A percentile compares a stretch with the other conserved stretches of the same genome.
Conservation (phyloP, 1,140 invertebrate species). For the Drosophila nasuta region DNA sequence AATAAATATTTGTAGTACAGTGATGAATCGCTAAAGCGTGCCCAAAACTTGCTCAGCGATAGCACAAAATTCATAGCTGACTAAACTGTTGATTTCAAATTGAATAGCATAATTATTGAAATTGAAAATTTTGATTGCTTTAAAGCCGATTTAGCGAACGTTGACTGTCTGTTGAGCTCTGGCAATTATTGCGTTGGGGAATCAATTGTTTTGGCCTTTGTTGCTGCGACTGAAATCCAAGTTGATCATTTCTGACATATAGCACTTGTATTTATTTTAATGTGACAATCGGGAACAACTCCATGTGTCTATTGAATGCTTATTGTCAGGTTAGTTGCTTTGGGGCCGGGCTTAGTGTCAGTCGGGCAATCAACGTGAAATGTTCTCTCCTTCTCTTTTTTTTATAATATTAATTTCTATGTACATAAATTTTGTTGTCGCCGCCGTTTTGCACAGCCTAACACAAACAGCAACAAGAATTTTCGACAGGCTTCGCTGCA, state of each 20-base stretch:
- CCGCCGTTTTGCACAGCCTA: slow-evolving; percentile 36
- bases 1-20: slow-evolving; percentile 74
- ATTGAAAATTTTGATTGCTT: no score
- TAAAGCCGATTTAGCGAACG: neutral
- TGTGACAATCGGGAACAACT: slow-evolving; percentile 29
- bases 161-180: neutral
- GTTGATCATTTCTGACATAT: slow-evolving; percentile 38
- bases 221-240: slow-evolving; percentile 27
- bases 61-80: no score
- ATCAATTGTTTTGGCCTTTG: slow-evolving; percentile 32
- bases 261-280: slow-evolving; percentile 37
- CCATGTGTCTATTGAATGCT: slow-evolving; percentile 17
- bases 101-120: no score
- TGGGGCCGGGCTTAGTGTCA: slow-evolving; percentile 7
- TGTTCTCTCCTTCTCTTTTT: slow-evolving; percentile 35
- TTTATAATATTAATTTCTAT: slow-evolving; percentile 77
- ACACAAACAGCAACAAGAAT: slow-evolving; percentile 40
- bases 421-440: slow-evolving; percentile 78
- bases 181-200: slow-evolving; percentile 22
- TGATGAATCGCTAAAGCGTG: slow-evolving; percentile 22
- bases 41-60: neutral
- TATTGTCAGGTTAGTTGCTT: neutral
- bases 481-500: slow-evolving; percentile 72
- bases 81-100: no score
- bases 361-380: slow-evolving; percentile 41